A percentile compares a stretch with the other conserved stretches of the same genome.
phyloP scores from a whole-genome alignment of 2,797 vertebrate genomes.

The Gorsachius magnificus region DNA sequence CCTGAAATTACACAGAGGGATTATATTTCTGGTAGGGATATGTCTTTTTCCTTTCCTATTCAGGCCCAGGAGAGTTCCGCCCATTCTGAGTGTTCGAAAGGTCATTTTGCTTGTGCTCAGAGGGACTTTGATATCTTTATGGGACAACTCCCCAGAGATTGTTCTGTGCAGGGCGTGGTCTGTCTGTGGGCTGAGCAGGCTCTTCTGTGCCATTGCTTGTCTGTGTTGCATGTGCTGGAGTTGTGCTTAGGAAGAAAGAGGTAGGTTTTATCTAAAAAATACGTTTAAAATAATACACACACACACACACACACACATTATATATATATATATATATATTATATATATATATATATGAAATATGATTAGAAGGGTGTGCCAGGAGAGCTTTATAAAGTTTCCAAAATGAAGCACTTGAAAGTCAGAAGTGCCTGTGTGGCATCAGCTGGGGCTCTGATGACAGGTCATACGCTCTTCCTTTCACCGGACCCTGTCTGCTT shows the following conservation, averaged over 20 bases:
- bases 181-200: not conserved
- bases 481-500: not conserved
- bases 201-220: not conserved
- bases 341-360: not conserved
- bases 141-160: not conserved
- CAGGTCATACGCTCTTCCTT: not conserved
- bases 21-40: not conserved
- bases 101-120: not conserved
- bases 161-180: not conserved
- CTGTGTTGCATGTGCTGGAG: not conserved
- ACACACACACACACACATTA: too few species aligned
- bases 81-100: not conserved
- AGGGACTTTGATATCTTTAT: not conserved
- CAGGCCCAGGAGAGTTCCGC: not conserved
- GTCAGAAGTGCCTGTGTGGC: not conserved
- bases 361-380: not conserved
- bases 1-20: not conserved
- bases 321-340: too few species aligned
- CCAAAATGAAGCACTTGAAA: not conserved
- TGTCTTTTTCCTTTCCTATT: not conserved
- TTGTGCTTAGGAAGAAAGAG: not conserved
- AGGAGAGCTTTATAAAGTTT: not conserved
- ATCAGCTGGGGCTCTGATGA: not conserved
- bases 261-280: not conserved
- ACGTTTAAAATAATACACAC: not conserved